Evolutionary conservation across 2,888 invertebrate species (phyloP).

Genomic region (Lycaena phlaeas): DNA sequence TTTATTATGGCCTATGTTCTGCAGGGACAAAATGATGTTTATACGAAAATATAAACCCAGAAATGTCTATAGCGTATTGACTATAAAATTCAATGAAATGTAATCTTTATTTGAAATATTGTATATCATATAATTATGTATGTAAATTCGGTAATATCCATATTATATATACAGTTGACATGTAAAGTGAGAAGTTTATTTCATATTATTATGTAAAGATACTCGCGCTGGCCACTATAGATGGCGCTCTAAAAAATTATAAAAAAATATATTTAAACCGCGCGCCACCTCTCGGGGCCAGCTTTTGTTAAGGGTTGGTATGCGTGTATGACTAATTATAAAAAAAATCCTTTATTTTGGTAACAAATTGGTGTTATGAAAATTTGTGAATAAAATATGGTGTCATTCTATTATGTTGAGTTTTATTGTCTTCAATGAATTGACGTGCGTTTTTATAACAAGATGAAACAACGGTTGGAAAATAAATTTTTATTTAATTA

Average conservation of each 20-base stretch:
- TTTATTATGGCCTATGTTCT: too few species aligned
- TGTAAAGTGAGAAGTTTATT: neutral
- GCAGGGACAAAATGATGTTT: too few species aligned
- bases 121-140: too few species aligned
- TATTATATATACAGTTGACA: too few species aligned
- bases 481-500: conserved; percentile 15
- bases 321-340: conserved; percentile 66
- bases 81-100: too few species aligned
- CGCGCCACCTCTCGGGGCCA: conserved; percentile 13
- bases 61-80: too few species aligned
- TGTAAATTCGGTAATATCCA: too few species aligned
- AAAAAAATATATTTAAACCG: conserved; percentile 11
- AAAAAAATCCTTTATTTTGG: conserved; percentile 67
- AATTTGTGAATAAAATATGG: conserved; percentile 70
- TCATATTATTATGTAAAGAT: conserved; percentile 41
- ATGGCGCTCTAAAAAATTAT: conserved; percentile 31
- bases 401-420: conserved; percentile 45
- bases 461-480: conserved; percentile 3
- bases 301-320: conserved; percentile 47
- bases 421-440: conserved; percentile 17
- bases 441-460: neutral
- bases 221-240: conserved; percentile 49
- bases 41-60: too few species aligned
- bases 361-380: conserved; percentile 70
- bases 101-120: too few species aligned